Percentiles rank a stretch among this genome's conserved stretches.
Conservation (phyloP, 2,888 invertebrate genomes). For the Limnephilus marmoratus region DNA sequence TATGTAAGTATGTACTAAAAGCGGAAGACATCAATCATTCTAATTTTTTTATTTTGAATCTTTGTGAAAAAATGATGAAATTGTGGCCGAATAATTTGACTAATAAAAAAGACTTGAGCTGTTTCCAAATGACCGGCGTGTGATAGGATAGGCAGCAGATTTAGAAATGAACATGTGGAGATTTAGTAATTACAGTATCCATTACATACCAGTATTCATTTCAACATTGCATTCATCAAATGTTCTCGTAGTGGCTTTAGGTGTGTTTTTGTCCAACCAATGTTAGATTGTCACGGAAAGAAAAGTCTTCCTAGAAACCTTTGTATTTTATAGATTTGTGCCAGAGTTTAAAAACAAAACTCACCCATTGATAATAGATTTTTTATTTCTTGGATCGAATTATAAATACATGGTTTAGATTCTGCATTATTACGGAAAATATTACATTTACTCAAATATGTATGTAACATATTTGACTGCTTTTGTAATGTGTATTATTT, state of each 20-base stretch:
- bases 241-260: not conserved
- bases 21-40: not conserved
- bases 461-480: not conserved
- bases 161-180: conserved; percentile 28
- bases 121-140: conserved; percentile 63
- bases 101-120: conserved; percentile 59
- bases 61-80: not conserved
- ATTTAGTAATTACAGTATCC: conserved; percentile 39
- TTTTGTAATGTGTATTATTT: not conserved
- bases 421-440: not conserved
- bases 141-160: conserved; percentile 54
- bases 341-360: not conserved
- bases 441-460: not conserved
- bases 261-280: not conserved
- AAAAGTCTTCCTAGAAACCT: not conserved
- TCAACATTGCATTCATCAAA: not conserved
- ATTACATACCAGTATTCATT: conserved; percentile 9
- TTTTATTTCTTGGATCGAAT: not conserved
- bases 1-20: not conserved
- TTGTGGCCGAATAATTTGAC: conserved; percentile 41
- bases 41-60: not conserved
- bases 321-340: conserved; percentile 2
- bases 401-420: not conserved
- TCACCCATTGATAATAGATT: not conserved
- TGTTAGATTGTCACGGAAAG: not conserved